Percentiles rank a stretch among this genome's conserved stretches.
These are phyloP conservation scores for Mirza zaza DNA, from an alignment of 2,113 vertebrate genomes.

Conservation along the genomic window DNA sequence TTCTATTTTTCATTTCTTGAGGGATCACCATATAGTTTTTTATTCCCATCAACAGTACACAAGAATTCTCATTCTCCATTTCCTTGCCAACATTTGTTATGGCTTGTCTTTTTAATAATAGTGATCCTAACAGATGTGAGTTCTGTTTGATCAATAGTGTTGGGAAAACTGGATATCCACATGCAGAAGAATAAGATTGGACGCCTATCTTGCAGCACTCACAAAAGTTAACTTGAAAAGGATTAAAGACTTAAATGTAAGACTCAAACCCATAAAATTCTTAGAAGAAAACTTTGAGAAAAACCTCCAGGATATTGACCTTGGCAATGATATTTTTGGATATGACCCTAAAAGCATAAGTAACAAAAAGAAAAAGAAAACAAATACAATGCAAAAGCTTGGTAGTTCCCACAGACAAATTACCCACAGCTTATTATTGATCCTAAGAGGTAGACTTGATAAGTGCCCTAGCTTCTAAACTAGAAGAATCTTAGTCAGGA, in stretches of 20 bases:
- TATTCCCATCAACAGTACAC: too few relatives aligned
- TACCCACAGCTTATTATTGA: background rate
- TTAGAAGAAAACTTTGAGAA: background rate
- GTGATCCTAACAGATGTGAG: background rate
- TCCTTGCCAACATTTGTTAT: background rate
- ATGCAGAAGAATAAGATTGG: background rate
- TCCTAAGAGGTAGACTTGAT: background rate
- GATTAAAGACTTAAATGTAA: background rate
- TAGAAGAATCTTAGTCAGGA: background rate
- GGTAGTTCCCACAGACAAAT: background rate
- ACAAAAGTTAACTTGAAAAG: background rate
- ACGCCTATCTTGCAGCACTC: background rate
- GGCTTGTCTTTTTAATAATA: background rate
- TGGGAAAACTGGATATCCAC: background rate
- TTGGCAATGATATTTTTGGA: background rate
- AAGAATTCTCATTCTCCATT: background rate
- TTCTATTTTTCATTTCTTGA: background rate
- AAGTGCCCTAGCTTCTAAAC: background rate
- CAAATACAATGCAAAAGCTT: background rate
- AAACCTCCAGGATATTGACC: background rate
- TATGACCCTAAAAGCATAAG: background rate
- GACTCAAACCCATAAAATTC: background rate
- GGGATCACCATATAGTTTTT: background rate
- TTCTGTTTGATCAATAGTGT: background rate
- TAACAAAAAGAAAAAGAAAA: background rate